A percentile compares a stretch with the other conserved stretches of the same genome.
Conservation (phyloP, 2,797 vertebrate species). For the Propithecus perrieri region DNA sequence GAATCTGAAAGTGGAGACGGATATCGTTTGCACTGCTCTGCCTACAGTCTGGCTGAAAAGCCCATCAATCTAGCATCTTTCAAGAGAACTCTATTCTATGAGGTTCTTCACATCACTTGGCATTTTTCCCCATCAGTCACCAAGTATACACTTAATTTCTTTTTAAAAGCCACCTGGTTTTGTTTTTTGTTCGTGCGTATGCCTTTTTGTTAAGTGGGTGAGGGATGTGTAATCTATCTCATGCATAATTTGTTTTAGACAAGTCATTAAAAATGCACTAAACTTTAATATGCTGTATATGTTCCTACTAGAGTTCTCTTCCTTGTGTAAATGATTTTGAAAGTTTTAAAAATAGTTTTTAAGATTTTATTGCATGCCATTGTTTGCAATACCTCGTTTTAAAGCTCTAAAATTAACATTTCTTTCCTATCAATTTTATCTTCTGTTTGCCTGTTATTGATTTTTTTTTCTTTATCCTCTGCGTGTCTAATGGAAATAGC, state of each 20-base stretch:
- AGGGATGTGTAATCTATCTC: slow-evolving; percentile 76
- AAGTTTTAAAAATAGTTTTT: slow-evolving; percentile 78
- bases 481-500: slow-evolving; percentile 74
- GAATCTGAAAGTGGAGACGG: slow-evolving; percentile 20
- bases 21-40: background rate
- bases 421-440: slow-evolving; percentile 78
- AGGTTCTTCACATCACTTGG: slow-evolving; percentile 64
- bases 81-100: slow-evolving; percentile 54
- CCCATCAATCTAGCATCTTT: slow-evolving; percentile 69
- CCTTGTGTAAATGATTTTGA: slow-evolving; percentile 71
- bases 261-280: slow-evolving; percentile 81
- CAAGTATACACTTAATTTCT: slow-evolving; percentile 81
- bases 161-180: slow-evolving; percentile 82
- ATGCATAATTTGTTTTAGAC: slow-evolving; percentile 82
- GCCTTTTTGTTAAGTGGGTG: slow-evolving; percentile 73
- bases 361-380: slow-evolving; percentile 64
- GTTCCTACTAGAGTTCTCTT: slow-evolving; percentile 55
- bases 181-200: slow-evolving; percentile 62
- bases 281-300: slow-evolving; percentile 76
- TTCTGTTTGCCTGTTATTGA: slow-evolving; percentile 79
- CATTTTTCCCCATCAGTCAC: slow-evolving; percentile 75
- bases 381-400: slow-evolving; percentile 60
- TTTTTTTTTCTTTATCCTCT: slow-evolving; percentile 71
- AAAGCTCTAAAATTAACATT: slow-evolving; percentile 77
- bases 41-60: slow-evolving; percentile 27